phyloP scores from a whole-genome alignment of 2,888 invertebrate species.

The Brenthis daphne region DNA sequence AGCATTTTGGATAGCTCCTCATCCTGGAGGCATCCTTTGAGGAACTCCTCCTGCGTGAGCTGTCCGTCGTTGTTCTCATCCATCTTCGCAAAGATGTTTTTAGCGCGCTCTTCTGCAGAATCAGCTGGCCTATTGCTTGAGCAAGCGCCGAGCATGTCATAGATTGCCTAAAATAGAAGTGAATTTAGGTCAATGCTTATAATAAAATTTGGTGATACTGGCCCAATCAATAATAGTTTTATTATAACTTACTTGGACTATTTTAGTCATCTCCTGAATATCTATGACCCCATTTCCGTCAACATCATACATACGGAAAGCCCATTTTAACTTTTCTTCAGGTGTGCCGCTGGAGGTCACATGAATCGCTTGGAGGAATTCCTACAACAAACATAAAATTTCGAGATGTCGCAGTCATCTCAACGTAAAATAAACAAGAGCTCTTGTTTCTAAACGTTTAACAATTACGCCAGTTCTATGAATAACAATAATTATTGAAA shows the following conservation, averaged over 20 bases:
- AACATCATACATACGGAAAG: slow-evolving; percentile 99
- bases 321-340: slow-evolving; percentile 99
- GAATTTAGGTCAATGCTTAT: slow-evolving; percentile 8
- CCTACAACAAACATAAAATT: slow-evolving; percentile 84
- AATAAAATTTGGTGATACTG: not conserved
- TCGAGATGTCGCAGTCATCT: slow-evolving; percentile 45
- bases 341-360: slow-evolving; percentile 98
- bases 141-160: slow-evolving; percentile 99
- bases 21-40: slow-evolving; percentile 98
- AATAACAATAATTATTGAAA: slow-evolving; percentile 21
- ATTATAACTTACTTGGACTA: slow-evolving; percentile 92
- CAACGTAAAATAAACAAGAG: slow-evolving; percentile 31
- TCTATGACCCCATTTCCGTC: slow-evolving; percentile 99
- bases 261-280: slow-evolving; percentile 99
- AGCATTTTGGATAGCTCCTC: slow-evolving; percentile 97
- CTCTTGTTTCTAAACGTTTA: slow-evolving; percentile 19
- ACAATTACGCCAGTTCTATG: slow-evolving; percentile 2
- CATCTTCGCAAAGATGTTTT: slow-evolving; percentile 99
- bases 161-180: slow-evolving; percentile 92
- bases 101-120: slow-evolving; percentile 98
- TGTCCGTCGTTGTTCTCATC: slow-evolving; percentile 99
- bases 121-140: slow-evolving; percentile 97
- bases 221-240: not conserved
- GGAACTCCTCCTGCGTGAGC: slow-evolving; percentile 98
- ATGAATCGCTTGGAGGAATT: slow-evolving; percentile 98